Conservation (phyloP, 1,140 invertebrate genomes). For the Zaprionus lachaisei region DNA sequence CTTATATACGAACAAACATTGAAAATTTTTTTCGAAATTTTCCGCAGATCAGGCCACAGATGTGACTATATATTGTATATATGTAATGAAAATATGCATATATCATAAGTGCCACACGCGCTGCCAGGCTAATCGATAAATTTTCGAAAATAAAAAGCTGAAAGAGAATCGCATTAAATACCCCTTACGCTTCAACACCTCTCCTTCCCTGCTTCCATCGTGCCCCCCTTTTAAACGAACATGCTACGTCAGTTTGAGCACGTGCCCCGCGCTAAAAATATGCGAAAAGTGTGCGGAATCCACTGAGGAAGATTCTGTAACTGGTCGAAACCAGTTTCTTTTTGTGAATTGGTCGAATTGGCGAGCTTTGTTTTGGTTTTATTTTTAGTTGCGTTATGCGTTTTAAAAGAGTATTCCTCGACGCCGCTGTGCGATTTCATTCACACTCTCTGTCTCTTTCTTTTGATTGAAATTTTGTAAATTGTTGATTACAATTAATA, state of each 20-base stretch:
- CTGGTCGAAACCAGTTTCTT: slow-evolving; percentile 70
- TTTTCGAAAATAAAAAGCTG: slow-evolving; percentile 17
- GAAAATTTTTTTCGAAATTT: slow-evolving; percentile 32
- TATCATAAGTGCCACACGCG: slow-evolving; percentile 55
- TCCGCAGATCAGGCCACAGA: slow-evolving; percentile 39
- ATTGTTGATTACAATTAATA: slow-evolving; percentile 16
- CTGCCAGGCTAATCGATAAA: slow-evolving; percentile 34
- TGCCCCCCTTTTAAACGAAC: neutral
- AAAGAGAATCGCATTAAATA: neutral
- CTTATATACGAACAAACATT: slow-evolving; percentile 14
- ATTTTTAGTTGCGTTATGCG: slow-evolving; percentile 47
- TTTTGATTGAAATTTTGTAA: slow-evolving; percentile 42
- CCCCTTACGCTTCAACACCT: slow-evolving; percentile 28
- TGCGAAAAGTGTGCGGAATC: slow-evolving; percentile 67
- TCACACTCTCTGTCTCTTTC: slow-evolving; percentile 26
- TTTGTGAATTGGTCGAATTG: slow-evolving; percentile 20
- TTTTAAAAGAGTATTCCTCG: slow-evolving; percentile 36
- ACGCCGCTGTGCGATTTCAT: slow-evolving; percentile 14
- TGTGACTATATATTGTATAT: slow-evolving; percentile 24
- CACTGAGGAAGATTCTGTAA: slow-evolving; percentile 48
- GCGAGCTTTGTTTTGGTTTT: slow-evolving; percentile 30
- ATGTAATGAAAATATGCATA: slow-evolving; percentile 25
- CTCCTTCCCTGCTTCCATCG: neutral
- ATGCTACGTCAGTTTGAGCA: slow-evolving; percentile 37
- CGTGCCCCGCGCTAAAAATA: slow-evolving; percentile 55